phyloP scores from a whole-genome alignment of 2,888 invertebrate genomes.

The Hypena proboscidalis region DNA sequence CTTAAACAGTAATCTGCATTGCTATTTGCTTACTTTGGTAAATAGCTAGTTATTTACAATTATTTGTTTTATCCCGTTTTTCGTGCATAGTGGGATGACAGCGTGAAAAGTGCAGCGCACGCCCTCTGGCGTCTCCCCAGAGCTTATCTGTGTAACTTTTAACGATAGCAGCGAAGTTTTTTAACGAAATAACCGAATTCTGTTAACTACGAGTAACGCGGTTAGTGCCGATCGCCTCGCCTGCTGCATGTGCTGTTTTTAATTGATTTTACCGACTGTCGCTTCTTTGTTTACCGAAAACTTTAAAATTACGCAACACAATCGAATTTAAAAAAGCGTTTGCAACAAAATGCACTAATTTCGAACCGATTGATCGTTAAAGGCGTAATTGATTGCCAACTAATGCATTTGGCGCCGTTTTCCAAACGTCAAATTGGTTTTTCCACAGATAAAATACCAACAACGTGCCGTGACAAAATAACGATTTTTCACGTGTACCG shows the following conservation, averaged over 20 bases:
- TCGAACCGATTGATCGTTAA: constrained; percentile 6
- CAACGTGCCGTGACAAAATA: constrained; percentile 47
- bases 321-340: neutral
- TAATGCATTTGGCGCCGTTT: constrained; percentile 18
- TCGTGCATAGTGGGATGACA: constrained; percentile 31
- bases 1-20: too few relatives aligned
- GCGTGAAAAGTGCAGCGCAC: constrained; percentile 40
- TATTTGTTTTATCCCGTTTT: constrained; percentile 15
- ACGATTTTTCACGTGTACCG: constrained; percentile 56
- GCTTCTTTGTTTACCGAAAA: constrained; percentile 27
- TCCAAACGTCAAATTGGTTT: constrained; percentile 18
- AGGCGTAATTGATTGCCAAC: constrained; percentile 9
- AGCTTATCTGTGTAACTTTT: constrained; percentile 79
- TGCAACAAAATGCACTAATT: neutral
- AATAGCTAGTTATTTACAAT: neutral
- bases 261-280: constrained; percentile 45
- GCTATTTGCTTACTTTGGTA: too few relatives aligned
- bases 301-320: neutral
- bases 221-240: constrained; percentile 66
- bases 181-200: constrained; percentile 82
- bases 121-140: constrained; percentile 55
- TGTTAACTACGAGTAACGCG: constrained; percentile 63
- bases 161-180: constrained; percentile 81
- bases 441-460: constrained; percentile 34
- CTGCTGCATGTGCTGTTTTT: constrained; percentile 45